Evolutionary conservation across 2,888 invertebrate genomes (phyloP).

Genomic region (Drosophila acutilabella): DNA sequence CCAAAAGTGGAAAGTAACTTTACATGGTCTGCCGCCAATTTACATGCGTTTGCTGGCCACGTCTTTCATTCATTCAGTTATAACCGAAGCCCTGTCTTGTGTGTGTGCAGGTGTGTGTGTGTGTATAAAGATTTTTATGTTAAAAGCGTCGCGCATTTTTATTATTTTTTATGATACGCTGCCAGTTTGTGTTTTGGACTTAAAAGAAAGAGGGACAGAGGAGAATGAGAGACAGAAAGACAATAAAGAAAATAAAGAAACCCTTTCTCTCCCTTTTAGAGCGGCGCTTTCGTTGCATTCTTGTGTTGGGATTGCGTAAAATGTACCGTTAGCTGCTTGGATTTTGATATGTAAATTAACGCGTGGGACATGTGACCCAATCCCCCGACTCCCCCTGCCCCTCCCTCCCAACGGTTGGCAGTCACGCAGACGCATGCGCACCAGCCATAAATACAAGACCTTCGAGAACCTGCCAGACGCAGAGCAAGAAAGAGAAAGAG

Average conservation of each 20-base stretch:
- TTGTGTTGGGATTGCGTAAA: slow-evolving; percentile 74
- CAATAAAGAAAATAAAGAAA: slow-evolving; percentile 60
- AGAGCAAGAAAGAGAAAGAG: slow-evolving; percentile 12
- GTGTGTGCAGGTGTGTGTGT: slow-evolving; percentile 10
- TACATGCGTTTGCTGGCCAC: slow-evolving; percentile 62
- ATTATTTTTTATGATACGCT: slow-evolving; percentile 67
- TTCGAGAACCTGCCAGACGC: slow-evolving; percentile 53
- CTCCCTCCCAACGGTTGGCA: slow-evolving; percentile 1
- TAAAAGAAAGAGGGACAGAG: neutral
- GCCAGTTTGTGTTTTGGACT: slow-evolving; percentile 7
- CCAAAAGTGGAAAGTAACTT: slow-evolving; percentile 77
- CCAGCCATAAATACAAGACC: slow-evolving; percentile 41
- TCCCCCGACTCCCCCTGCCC: slow-evolving; percentile 4
- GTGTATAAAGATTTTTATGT: slow-evolving; percentile 61
- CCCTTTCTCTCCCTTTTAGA: slow-evolving; percentile 68
- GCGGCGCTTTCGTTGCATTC: slow-evolving; percentile 62
- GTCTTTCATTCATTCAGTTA: slow-evolving; percentile 54
- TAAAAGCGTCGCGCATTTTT: slow-evolving; percentile 75
- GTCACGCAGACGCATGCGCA: slow-evolving; percentile 26
- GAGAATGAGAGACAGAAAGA: neutral
- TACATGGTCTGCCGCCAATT: slow-evolving; percentile 57
- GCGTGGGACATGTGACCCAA: slow-evolving; percentile 74
- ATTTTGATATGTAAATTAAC: slow-evolving; percentile 72
- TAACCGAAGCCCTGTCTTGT: neutral
- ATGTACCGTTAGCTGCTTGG: slow-evolving; percentile 70